Evolutionary conservation across 2,888 invertebrate species (phyloP).

Genomic region (Baccha elongata): DNA sequence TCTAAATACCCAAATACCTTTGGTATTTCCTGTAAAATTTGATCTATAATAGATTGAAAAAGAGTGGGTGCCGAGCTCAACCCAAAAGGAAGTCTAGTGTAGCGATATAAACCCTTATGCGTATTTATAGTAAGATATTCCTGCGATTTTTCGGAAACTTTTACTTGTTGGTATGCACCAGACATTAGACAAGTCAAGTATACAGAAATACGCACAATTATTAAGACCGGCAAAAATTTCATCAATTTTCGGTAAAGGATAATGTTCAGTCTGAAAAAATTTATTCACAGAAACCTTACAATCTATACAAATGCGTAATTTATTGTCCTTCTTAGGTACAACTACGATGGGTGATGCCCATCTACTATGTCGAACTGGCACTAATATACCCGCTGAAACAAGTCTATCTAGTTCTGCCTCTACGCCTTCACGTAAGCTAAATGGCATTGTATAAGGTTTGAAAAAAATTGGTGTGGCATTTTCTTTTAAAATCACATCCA

Average conservation of each 20-base stretch:
- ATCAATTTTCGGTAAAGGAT: background rate
- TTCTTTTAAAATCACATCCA: background rate
- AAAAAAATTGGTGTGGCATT: constrained; percentile 28
- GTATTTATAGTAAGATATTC: constrained; percentile 47
- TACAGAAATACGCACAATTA: constrained; percentile 14
- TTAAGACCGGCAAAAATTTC: too few relatives aligned
- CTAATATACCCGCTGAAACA: background rate
- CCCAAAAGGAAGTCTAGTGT: constrained; percentile 33
- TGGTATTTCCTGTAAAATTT: constrained; percentile 47
- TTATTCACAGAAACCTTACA: too few relatives aligned
- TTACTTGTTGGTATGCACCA: constrained; percentile 48
- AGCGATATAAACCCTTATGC: constrained; percentile 30
- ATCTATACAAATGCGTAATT: too few relatives aligned
- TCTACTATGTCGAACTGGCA: too few relatives aligned
- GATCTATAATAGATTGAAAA: constrained; percentile 62
- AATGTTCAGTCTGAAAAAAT: constrained; percentile 3
- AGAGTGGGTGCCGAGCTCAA: constrained; percentile 27
- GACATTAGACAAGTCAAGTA: constrained; percentile 30
- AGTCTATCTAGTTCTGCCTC: background rate
- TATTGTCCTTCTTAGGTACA: too few relatives aligned
- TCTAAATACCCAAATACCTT: constrained; percentile 52
- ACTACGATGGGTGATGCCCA: too few relatives aligned
- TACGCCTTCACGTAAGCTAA: background rate
- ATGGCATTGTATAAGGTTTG: constrained; percentile 9
- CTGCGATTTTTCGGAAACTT: constrained; percentile 27